Evolutionary conservation across 2,797 vertebrate species (phyloP).

Genomic region (Mus minutoides): DNA sequence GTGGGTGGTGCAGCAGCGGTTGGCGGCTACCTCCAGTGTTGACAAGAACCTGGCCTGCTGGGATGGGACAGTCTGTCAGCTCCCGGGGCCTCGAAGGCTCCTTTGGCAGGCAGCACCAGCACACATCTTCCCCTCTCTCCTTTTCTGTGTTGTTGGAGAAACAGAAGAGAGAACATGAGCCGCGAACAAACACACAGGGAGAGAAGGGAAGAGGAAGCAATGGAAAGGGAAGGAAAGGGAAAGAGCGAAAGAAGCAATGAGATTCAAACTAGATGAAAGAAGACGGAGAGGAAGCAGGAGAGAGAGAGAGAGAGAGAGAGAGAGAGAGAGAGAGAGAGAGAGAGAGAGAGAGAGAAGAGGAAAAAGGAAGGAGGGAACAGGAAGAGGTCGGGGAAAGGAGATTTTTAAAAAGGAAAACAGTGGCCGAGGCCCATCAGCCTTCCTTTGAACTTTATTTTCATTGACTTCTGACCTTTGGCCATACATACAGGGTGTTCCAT

Average conservation of each 20-base stretch:
- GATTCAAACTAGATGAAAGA: background rate
- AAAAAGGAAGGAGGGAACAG: background rate
- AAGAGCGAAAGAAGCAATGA: background rate
- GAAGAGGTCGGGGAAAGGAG: background rate
- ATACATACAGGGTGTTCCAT: rapidly evolving
- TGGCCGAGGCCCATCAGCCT: background rate
- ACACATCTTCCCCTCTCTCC: background rate
- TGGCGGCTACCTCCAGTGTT: background rate
- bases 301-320: background rate
- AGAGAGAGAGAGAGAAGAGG: background rate
- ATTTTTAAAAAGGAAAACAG: background rate
- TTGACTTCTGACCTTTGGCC: too few relatives aligned
- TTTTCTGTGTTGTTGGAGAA: background rate
- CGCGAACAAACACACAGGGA: rapidly evolving
- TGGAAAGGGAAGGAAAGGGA: background rate
- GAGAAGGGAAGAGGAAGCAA: background rate
- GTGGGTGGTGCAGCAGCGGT: background rate
- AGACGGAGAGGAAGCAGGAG: background rate
- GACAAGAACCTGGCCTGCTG: background rate
- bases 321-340: too few relatives aligned
- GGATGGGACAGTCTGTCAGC: background rate
- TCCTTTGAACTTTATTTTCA: background rate
- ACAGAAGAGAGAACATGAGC: background rate
- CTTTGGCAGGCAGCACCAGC: background rate
- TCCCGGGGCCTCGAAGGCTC: background rate